Base-by-base conservation (phyloP, 2,888 invertebrate genomes). In the Hirtodrosophila alboralis region DNA sequence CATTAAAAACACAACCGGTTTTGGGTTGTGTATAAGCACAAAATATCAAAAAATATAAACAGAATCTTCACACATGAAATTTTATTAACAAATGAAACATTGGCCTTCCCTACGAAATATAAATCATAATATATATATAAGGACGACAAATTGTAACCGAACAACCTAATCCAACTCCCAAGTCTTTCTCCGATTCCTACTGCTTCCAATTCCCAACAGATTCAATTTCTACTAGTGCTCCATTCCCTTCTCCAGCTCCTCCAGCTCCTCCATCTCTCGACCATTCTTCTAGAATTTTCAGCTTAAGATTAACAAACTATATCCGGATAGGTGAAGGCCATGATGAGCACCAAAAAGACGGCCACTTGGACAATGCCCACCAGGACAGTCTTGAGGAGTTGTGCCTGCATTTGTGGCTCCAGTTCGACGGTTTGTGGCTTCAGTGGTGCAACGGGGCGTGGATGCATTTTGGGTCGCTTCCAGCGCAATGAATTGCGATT, bases 301-400 rank as follows among this genome's bases (percentile, higher is more conserved):
- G n/a, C n/a, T n/a, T n/a, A 23, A 4, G 23, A 23, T 23, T 16
- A 80, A 47, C 89, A 88, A 13, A 68, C 69, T 3, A 72, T 9
- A 16, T 90, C 88, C 27, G 90, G 89, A 73, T 88, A 89, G 37
- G 78, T 73, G 4, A 90, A 62, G 5, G 89, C 89, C 77, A 86
- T 77, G 36, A 88, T 72, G 7, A 90, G 77, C 37, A 86, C 43
- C 10, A 89, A 44, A 31, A 87, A 86, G 4, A 88, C 62, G 6
- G 77, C 74, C 2, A 90, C 62, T 43, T 90, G 89, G 2, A 86
- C 49, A 4, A 76, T 23, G 23, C 87, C 87, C 0, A 89, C 73
- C 1, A 90, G 53, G 0, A 89, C 44, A 0, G 70, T 86, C 43
- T 77, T 87, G 0, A 88, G 14, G 16, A 88, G 44, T 13, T 64